Percentiles rank a stretch among this genome's conserved stretches.
Conservation (phyloP, 2,113 vertebrate species). For the Erythrolamprus reginae region DNA sequence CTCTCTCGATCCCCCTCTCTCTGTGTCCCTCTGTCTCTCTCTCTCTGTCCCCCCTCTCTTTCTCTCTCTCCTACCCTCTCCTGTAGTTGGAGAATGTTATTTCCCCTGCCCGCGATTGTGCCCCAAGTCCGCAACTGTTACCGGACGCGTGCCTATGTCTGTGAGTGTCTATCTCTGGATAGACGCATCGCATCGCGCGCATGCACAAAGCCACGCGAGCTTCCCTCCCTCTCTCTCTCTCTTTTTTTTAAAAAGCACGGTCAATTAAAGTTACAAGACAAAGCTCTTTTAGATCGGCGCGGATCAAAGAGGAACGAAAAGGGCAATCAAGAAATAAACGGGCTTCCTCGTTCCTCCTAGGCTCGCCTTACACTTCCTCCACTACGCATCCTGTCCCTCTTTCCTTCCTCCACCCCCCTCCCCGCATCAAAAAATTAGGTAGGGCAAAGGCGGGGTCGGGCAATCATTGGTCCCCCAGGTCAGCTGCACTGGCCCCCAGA, state of each 20-base stretch:
- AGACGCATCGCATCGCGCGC: background rate
- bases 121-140: background rate
- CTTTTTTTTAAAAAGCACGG: no score
- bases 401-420: background rate
- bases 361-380: background rate
- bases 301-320: background rate
- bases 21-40: no score
- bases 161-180: background rate
- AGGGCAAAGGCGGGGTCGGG: background rate
- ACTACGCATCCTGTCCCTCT: background rate
- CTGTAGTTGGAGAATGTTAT: background rate
- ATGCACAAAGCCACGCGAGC: background rate
- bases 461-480: background rate
- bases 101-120: background rate
- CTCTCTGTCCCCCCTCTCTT: no score
- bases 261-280: background rate
- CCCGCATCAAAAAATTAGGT: background rate
- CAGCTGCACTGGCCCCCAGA: background rate
- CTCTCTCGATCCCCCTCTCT: no score
- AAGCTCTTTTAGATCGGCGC: background rate
- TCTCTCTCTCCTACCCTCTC: no score
- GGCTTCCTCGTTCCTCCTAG: background rate
- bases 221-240: no score
- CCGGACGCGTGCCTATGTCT: background rate
- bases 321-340: background rate